A percentile compares a stretch with the other conserved stretches of the same genome.
Conservation (phyloP, 2,888 invertebrate genomes). For the Eristalinus aeneus region DNA sequence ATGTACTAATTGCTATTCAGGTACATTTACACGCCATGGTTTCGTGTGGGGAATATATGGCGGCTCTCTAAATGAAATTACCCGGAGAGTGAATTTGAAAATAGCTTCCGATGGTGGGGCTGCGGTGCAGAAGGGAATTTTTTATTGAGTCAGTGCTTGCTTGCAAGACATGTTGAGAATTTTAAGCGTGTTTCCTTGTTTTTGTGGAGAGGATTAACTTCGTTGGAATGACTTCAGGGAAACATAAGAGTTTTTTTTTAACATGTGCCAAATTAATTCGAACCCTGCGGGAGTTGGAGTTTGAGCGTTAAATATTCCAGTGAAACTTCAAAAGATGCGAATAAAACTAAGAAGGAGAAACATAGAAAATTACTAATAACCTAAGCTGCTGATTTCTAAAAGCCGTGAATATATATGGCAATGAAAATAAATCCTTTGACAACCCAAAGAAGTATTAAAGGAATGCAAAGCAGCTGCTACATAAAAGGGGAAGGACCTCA, state of each 20-base stretch:
- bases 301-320: no score
- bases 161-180: neutral
- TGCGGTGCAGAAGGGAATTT: neutral
- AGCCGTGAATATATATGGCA: no score
- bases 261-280: neutral
- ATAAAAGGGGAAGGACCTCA: no score
- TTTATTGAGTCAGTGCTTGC: neutral
- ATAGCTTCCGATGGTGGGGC: neutral
- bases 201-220: neutral
- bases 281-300: no score
- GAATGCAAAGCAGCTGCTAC: no score
- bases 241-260: neutral
- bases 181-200: neutral
- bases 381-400: no score
- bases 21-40: constrained; percentile 15
- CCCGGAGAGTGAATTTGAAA: neutral
- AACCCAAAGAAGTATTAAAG: no score
- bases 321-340: no score
- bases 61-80: neutral
- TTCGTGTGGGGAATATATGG: constrained; percentile 1
- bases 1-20: constrained; percentile 6
- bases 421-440: no score
- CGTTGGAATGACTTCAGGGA: neutral
- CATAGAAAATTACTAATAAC: no score
- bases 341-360: no score